Base-by-base conservation (phyloP, 2,113 vertebrate species). In the Albula glossodonta region DNA sequence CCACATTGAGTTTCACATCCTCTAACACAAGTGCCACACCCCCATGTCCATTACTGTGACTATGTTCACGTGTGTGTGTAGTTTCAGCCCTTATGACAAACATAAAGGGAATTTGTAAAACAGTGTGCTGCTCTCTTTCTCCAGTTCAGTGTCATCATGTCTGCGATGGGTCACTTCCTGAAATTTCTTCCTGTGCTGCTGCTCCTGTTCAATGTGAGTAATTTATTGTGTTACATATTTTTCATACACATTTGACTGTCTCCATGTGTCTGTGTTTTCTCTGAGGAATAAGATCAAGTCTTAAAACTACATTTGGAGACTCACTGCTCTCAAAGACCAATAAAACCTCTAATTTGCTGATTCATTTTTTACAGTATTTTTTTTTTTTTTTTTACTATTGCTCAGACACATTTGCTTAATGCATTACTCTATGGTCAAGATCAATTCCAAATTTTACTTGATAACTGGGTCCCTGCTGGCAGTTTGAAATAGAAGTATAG, bases 131-230 rank as follows among this genome's bases (percentile, higher is more conserved):
- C 70, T 60, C 81, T 60, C 81, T 77, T 19, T 8, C 41, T 81
- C 31, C 48, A 31, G 15, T 2, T 83, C 84, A 66, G 51, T 84
- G 17, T 51, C 74, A n/a, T 11, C 86, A 81, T 3, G 50, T 50
- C 82, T 70, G 1, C 25, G n/a, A 91, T 84, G 78, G 93, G 92
- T 92, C 53, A 90, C 86, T 83, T 93, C 41, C 15, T 10, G 51
- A 25, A 6, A 10, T 8, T 74, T 22, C 80, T 87, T 25, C 78
- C 90, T 0, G 79, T 93, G 3, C 80, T 94, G 77, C 82, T 94
- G 78, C 50, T 93, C 51, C 50, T 87, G 1, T 25, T 63, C 52
- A 50, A 84, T 3, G 94, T 95, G 88, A 93, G 94, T 93, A 51
- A 50, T 57, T 17, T 7, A 79, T 22, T 77, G 11, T 8, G 82